phyloP scores from a whole-genome alignment of 30 jellyfish, hydroid and myxozoan species.

The Pelagia noctiluca region DNA sequence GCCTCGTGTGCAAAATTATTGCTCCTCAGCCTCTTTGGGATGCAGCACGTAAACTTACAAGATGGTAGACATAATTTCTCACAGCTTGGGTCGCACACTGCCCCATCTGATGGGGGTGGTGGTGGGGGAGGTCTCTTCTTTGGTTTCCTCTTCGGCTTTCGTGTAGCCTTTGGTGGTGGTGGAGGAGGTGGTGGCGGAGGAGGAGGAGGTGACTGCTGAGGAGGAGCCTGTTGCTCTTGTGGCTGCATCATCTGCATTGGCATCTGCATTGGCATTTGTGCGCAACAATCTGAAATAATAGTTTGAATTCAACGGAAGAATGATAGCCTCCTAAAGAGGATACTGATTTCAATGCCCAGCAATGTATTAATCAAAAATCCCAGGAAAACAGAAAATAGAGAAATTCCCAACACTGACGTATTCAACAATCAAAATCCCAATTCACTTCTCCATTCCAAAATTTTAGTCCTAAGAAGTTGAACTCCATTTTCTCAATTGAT shows the following conservation, averaged over 20 bases:
- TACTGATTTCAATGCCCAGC: too few species aligned
- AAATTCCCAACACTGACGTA: too few species aligned
- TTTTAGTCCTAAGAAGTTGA: too few species aligned
- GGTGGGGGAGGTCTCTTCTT: conserved; percentile 57
- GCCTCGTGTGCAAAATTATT: conserved; percentile 84
- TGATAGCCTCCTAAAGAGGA: too few species aligned
- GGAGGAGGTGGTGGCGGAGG: conserved; percentile 87
- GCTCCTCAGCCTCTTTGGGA: conserved; percentile 78
- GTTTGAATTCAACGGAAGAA: not conserved
- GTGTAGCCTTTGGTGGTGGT: conserved; percentile 67
- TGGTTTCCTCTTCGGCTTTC: conserved; percentile 33
- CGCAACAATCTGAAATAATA: conserved; percentile 38
- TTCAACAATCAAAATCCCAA: too few species aligned
- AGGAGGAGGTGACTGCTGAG: conserved; percentile 56
- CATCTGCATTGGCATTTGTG: conserved; percentile 44
- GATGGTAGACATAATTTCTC: conserved; percentile 88
- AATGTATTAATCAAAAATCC: too few species aligned
- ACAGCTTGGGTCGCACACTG: conserved; percentile 85
- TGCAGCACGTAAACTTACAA: conserved; percentile 91
- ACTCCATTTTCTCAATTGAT: too few species aligned
- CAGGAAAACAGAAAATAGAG: too few species aligned
- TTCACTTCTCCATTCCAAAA: too few species aligned
- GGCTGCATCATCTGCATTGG: conserved; percentile 38
- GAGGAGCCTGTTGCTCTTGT: conserved; percentile 33
- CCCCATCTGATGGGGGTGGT: conserved; percentile 54